These are phyloP conservation scores for Coregonus suidteri DNA, from an alignment of 2,797 vertebrate genomes.

Conservation along the genomic window DNA sequence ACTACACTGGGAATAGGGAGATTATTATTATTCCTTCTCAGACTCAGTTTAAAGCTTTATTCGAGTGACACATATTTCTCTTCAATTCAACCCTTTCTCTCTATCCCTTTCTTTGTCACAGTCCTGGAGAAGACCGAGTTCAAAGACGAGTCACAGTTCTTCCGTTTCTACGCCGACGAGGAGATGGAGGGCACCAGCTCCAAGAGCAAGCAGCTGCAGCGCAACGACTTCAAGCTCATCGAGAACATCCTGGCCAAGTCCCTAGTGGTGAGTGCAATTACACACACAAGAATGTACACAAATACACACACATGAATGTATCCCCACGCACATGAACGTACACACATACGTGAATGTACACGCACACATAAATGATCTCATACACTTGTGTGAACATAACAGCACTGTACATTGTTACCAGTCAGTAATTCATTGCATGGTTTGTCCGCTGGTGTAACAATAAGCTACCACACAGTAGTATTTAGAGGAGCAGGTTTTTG, in stretches of 20 bases:
- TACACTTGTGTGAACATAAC: background rate
- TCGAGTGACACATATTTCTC: conserved; percentile 59
- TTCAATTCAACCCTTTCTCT: conserved; percentile 94
- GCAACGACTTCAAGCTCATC: conserved; percentile 93
- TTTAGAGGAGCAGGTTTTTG: background rate
- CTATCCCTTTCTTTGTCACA: conserved; percentile 74
- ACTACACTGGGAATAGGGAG: background rate
- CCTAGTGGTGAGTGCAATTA: conserved; percentile 84
- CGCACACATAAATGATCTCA: background rate
- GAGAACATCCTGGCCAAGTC: conserved; percentile 96
- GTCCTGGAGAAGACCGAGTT: conserved; percentile 98
- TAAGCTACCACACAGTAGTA: background rate
- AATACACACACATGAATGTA: conserved; percentile 57
- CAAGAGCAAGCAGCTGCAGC: conserved; percentile 89
- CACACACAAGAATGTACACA: conserved; percentile 10
- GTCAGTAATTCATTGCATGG: background rate
- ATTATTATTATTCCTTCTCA: background rate
- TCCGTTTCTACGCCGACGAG: conserved; percentile 97
- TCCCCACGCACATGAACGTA: background rate
- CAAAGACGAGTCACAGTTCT: conserved; percentile 97
- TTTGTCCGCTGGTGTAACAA: background rate
- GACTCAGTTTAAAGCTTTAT: conserved; percentile 45
- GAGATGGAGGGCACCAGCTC: conserved; percentile 93
- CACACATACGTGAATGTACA: background rate
- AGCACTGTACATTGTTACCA: background rate